Evolutionary conservation across 1,140 invertebrate species (phyloP), one percentile per base, ranked within the genome.

Genomic region (Brachionus paranguensis): DNA sequence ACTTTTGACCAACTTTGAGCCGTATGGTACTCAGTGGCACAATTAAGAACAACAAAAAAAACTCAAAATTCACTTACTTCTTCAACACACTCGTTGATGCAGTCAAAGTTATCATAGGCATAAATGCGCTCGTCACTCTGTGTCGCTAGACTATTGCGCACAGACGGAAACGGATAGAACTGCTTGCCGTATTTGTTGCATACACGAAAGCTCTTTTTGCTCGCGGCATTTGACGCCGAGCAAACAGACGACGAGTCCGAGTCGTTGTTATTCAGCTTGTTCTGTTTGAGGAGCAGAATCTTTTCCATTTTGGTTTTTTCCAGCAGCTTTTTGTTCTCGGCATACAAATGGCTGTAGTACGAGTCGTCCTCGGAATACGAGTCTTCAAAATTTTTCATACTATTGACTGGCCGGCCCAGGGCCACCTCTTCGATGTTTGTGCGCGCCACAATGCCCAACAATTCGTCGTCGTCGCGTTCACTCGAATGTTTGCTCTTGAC

Each of bases 61-160:
- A 3, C 10, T 11, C 29, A 14, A 33, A 8, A 5, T 27, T 64
- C 2, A 14, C 64, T 11, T 43, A 72, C 68, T 17, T 81, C 78
- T 81, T 81, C 78, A 37, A 81, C 11, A 68, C 78, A 81, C 11
- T 81, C 78, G 17, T 81, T 81, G 12, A 81, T 81, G 43, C 53
- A 81, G 41, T 81, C 78, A 68, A 81, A 81, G 37, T 81, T 81
- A 68, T 81, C 78, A 47, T 81, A 81, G 27, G 78, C 78, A 81
- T 64, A 81, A 24, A 81, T 64, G 20, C 78, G 50, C 2, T 81
- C 53, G 33, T 81, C 78, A 45, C 53, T 27, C 12, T 60, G 53
- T 7, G 14, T 60, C 5, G 10, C 11, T 33, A 29, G 47, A 20
- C 78, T 41, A 45, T 7, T 41, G 29, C 70, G 70, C 17, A 74